phyloP scores from a whole-genome alignment of 1,140 invertebrate genomes.

The Nylanderia fulva region DNA sequence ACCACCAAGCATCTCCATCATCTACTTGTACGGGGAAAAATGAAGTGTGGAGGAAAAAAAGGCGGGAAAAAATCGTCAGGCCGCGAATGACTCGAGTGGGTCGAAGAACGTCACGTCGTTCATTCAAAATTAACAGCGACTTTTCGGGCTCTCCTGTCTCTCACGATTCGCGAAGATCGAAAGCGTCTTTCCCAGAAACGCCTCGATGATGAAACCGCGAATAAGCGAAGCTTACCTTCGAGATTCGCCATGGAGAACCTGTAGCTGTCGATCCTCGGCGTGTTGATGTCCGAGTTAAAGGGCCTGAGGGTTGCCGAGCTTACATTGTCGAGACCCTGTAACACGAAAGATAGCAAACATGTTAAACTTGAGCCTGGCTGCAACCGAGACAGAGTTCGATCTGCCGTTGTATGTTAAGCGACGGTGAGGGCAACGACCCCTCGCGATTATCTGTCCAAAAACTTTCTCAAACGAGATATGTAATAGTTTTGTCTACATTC shows the following conservation, averaged over 20 bases:
- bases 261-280: constrained; percentile 93
- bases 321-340: constrained; percentile 89
- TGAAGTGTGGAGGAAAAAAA: constrained; percentile 2
- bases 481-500: neutral
- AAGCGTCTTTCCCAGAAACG: constrained; percentile 38
- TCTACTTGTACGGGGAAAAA: constrained; percentile 11
- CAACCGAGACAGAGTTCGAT: neutral
- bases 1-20: constrained; percentile 14
- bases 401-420: neutral
- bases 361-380: constrained; percentile 3
- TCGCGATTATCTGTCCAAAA: neutral
- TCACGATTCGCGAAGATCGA: constrained; percentile 15
- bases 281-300: constrained; percentile 88
- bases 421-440: constrained; percentile 15
- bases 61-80: neutral
- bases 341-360: constrained; percentile 74
- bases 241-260: constrained; percentile 97
- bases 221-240: constrained; percentile 87
- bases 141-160: neutral
- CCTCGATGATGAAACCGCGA: neutral
- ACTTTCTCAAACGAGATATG: neutral
- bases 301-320: constrained; percentile 87
- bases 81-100: constrained; percentile 15
- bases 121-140: constrained; percentile 35
- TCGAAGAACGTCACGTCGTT: constrained; percentile 38